phyloP scores from a whole-genome alignment of 2,113 vertebrate genomes.

The Penelope pileata region DNA sequence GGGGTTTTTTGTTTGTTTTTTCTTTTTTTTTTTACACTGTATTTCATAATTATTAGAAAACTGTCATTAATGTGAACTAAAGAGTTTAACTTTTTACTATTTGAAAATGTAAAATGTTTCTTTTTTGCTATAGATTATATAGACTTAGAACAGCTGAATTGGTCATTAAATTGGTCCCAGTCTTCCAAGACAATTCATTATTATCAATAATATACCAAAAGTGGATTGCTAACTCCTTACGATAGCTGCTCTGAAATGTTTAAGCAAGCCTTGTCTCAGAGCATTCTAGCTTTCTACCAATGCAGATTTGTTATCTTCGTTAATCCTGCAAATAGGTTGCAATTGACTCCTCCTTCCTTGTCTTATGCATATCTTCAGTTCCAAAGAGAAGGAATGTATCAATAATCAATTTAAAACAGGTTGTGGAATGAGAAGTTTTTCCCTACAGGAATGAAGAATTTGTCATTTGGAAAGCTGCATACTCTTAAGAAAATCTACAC shows the following conservation, averaged over 20 bases:
- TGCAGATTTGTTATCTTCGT: not conserved
- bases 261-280: not conserved
- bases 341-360: not conserved
- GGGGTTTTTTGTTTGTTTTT: not conserved
- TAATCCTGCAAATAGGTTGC: not conserved
- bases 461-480: not conserved
- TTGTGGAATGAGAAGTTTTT: not conserved
- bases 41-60: not conserved
- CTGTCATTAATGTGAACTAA: not conserved
- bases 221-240: not conserved
- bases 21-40: not conserved
- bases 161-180: not conserved
- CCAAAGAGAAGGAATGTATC: not conserved
- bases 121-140: not conserved
- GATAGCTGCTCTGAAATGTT: not conserved
- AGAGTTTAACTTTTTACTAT: not conserved
- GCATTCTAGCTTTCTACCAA: not conserved
- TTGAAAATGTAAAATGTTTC: not conserved
- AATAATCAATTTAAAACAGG: not conserved
- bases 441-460: not conserved
- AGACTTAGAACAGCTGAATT: not conserved
- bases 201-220: not conserved
- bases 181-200: not conserved
- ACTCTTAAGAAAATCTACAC: not conserved
- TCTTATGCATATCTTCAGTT: not conserved